Base-by-base conservation (phyloP, 2,113 vertebrate genomes). In the Nesogale talazaci region DNA sequence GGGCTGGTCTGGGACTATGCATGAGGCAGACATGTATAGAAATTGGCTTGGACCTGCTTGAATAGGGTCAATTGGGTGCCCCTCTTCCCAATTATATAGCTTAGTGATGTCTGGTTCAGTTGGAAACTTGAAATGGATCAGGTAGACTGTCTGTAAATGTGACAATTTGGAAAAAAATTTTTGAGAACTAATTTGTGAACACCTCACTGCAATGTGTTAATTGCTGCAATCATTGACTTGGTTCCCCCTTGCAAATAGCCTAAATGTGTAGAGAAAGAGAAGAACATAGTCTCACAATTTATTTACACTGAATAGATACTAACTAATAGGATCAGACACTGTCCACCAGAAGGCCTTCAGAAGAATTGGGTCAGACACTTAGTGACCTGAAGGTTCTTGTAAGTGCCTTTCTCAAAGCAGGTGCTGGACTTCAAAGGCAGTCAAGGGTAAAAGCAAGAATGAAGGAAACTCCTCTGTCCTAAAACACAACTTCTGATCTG, bases 51-150 rank as follows among this genome's bases (percentile, higher is more conserved):
- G 40, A 25, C 23, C 67, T 69, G 77, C 38, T 83, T 72, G 36
- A 29, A 36, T 92, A 77, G 65, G 72, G 61, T 59, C 20, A n/a
- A 0, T 34, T 76, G 31, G 31, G 36, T 80, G 65, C 76, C 23
- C 83, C 31, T 90, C 38, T 57, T 65, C 46, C 40, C 29, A 29
- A 7, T 84, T 93, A 19, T n/a, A 22, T 29, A 56, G 14, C 46
- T 52, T 52, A 52, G 46, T 52, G 46, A 52, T 52, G 46, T 52
- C 46, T 6, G 14, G 46, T 59, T 88, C 42, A 63, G 87, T 88
- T 83, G 76, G 57, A 86, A 95, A 79, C 61, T 85, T 91, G 82
- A 38, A 94, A 46, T 93, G 17, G 82, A 79, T 46, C 84, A 63
- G 23, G 40, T 34, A 36, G 70, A 63, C 56, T 19, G 59, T 56